phyloP scores from a whole-genome alignment of 1,140 invertebrate species.

The Drosophila sechellia region DNA sequence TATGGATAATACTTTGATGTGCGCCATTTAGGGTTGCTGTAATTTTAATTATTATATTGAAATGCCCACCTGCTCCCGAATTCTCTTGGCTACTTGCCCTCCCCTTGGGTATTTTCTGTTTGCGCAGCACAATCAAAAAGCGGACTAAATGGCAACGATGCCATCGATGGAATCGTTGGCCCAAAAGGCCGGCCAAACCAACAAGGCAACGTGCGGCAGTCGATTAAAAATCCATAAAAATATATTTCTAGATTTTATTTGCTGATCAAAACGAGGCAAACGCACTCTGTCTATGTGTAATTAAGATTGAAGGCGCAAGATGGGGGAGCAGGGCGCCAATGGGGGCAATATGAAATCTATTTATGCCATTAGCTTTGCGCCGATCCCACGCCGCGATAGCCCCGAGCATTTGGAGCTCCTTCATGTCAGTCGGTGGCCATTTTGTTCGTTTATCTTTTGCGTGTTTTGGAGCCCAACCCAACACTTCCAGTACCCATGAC shows the following conservation, averaged over 20 bases:
- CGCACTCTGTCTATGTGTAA: constrained; percentile 58
- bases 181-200: constrained; percentile 30
- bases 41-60: not conserved
- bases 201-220: constrained; percentile 61
- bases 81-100: not conserved
- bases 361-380: constrained; percentile 80
- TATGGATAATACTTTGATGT: no score
- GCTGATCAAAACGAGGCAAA: constrained; percentile 60
- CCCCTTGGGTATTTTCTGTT: constrained; percentile 31
- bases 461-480: constrained; percentile 48
- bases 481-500: constrained; percentile 4
- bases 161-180: constrained; percentile 43
- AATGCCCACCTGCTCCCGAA: constrained; percentile 11
- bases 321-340: constrained; percentile 18
- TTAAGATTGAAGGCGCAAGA: constrained; percentile 52
- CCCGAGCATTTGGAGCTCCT: constrained; percentile 61
- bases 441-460: constrained; percentile 47
- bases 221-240: constrained; percentile 83
- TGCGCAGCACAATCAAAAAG: constrained; percentile 62
- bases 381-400: constrained; percentile 68
- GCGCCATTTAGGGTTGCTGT: not conserved
- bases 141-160: constrained; percentile 30
- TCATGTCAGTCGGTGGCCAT: constrained; percentile 34
- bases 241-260: constrained; percentile 83
- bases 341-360: constrained; percentile 78